Conservation (phyloP, 2,113 vertebrate species). For the Platichthys flesus region DNA sequence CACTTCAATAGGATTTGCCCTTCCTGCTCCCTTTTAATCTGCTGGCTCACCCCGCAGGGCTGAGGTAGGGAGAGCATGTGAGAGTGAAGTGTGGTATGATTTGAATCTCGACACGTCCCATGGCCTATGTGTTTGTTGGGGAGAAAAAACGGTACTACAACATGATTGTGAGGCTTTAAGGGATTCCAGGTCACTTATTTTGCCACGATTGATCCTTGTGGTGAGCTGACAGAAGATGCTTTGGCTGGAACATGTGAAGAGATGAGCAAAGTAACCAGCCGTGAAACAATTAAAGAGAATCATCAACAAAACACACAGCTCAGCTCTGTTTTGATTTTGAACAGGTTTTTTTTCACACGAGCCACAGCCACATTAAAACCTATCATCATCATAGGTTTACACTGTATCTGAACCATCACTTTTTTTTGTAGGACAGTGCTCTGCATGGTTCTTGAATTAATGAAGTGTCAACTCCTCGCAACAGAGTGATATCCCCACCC, state of each 20-base stretch:
- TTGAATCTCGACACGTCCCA: conserved; percentile 17
- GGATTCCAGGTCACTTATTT: conserved; percentile 15
- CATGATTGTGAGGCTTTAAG: conserved; percentile 20
- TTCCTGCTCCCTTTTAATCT: conserved; percentile 17
- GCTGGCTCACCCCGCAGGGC: conserved; percentile 8
- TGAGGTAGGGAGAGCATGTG: neutral
- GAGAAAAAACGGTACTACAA: conserved; percentile 8
- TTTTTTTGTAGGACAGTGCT: neutral
- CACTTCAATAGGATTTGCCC: conserved; percentile 3
- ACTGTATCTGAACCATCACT: neutral
- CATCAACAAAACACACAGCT: neutral
- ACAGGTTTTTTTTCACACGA: neutral
- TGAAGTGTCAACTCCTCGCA: neutral
- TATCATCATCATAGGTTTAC: neutral
- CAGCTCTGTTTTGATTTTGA: neutral
- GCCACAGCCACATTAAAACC: neutral
- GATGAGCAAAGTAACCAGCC: conserved; percentile 2
- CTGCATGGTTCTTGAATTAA: neutral
- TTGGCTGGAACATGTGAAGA: conserved; percentile 5
- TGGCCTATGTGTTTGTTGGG: neutral
- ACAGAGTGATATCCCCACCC: neutral
- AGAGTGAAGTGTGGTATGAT: conserved; percentile 3
- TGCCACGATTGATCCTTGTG: neutral
- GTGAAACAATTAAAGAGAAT: neutral
- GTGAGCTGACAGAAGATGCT: neutral